Evolutionary conservation across 2,113 vertebrate genomes (phyloP).

Genomic region (Pheucticus melanocephalus): DNA sequence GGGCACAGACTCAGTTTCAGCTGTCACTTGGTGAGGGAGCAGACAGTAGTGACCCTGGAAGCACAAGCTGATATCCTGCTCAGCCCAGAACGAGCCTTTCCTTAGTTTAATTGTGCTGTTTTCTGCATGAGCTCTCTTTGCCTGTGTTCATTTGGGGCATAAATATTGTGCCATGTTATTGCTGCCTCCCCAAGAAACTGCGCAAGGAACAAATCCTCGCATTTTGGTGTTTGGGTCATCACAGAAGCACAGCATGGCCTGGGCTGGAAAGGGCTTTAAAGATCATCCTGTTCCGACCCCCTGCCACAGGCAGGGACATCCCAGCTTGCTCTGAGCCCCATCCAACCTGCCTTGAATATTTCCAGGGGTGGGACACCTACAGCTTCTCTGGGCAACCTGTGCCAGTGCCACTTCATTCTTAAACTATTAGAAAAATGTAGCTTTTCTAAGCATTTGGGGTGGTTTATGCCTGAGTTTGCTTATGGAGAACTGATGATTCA

Average conservation of each 20-base stretch:
- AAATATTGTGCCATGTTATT: not conserved
- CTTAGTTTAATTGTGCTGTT: not conserved
- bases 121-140: not conserved
- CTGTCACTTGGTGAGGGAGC: not conserved
- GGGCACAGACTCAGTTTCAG: not conserved
- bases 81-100: not conserved
- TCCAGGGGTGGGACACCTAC: not conserved
- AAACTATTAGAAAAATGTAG: not conserved
- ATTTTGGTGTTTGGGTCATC: not conserved
- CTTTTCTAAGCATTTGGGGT: not conserved
- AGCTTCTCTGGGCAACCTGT: not conserved
- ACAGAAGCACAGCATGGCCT: not conserved
- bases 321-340: not conserved
- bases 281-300: accelerated
- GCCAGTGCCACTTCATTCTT: not conserved
- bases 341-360: not conserved
- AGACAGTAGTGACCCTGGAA: not conserved
- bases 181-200: not conserved
- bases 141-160: not conserved
- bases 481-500: not conserved
- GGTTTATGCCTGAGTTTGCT: not conserved
- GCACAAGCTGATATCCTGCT: not conserved
- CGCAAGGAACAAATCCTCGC: not conserved
- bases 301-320: not conserved
- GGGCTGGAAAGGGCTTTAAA: not conserved